A percentile compares a stretch with the other conserved stretches of the same genome.
phyloP scores from a whole-genome alignment of 2,888 invertebrate genomes.

The Drosophila kambysellisi region DNA sequence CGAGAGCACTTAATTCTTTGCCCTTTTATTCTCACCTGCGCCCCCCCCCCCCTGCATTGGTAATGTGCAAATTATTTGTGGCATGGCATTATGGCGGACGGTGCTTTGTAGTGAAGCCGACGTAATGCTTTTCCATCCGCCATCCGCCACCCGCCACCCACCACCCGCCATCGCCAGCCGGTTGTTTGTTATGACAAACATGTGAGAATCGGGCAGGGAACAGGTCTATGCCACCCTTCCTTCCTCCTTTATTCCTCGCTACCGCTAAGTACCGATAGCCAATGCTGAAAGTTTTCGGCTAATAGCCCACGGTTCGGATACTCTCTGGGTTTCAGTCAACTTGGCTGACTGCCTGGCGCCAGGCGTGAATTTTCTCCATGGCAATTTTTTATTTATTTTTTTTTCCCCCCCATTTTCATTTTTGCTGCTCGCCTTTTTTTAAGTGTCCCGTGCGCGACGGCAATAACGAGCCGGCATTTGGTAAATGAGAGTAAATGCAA shows the following conservation, averaged over 20 bases:
- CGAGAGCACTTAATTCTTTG: constrained; percentile 50
- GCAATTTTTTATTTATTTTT: constrained; percentile 55
- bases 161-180: not conserved
- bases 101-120: constrained; percentile 12
- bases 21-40: constrained; percentile 65
- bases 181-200: constrained; percentile 62
- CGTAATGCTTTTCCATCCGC: constrained; percentile 25
- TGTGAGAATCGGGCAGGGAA: constrained; percentile 43
- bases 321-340: not conserved
- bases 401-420: not conserved
- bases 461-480: constrained; percentile 62
- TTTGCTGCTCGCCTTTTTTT: constrained; percentile 55
- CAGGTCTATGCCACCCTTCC: not conserved
- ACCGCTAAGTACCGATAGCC: not conserved
- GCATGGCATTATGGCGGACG: constrained; percentile 52
- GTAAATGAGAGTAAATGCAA: constrained; percentile 82
- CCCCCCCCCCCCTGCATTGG: constrained; percentile 3
- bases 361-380: constrained; percentile 73
- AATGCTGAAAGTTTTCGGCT: constrained; percentile 30
- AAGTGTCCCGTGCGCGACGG: constrained; percentile 75
- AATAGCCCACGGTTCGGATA: constrained; percentile 39
- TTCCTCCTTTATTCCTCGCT: not conserved
- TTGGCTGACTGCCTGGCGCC: constrained; percentile 67
- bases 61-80: constrained; percentile 74
- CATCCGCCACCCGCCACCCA: too few species aligned